Base-by-base conservation (phyloP, 1,140 invertebrate species). In the Pseudomyrmex sp. region DNA sequence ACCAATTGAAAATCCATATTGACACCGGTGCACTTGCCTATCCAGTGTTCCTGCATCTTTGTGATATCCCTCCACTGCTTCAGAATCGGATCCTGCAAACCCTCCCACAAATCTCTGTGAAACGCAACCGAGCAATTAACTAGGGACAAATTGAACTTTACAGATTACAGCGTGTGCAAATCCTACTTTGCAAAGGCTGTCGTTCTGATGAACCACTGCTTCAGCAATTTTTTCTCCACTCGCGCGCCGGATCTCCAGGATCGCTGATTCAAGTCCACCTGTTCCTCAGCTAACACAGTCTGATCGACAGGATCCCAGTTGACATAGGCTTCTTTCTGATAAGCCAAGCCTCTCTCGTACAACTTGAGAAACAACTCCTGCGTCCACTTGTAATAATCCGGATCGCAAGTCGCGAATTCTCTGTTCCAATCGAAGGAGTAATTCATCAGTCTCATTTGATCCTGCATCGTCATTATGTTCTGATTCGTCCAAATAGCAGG, bases 261-360 rank as follows among this genome's bases (percentile, higher is more conserved):
- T 87, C 95, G 95, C 23, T 98, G 98, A 92, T 98, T 96, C 61
- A 96, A 96, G 95, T 99, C 98, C 44, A 99, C 98, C 96, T 99
- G 99, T 94, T 99, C 99, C 95, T 99, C 97, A 18, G 99, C 99
- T 75, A 99, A 93, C 5, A 99, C 99, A 13, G 99, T 99, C 93
- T 98, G 93, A 95, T 99, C 99, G 1, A 99, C 95, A 0, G 99
- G 99, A 96, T 99, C 99, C 99, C 99, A 99, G 95, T 99, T 99
- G 0, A 99, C 99, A 85, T 97, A 95, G 18, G 98, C 97, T 94
- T 98, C 95, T 94, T 97, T 98, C 92, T 97, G 97, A 94, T 99
- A 99, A 15, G 96, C 96, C 46, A 99, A 95, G 18, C 97, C 98
- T 61, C 96, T 95, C 90, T 99, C 96, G 94, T 95, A 98, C 74